Evolutionary conservation across 2,797 vertebrate species (phyloP), one percentile per base, ranked within the genome.

Genomic region (Fistularia tabacaria): DNA sequence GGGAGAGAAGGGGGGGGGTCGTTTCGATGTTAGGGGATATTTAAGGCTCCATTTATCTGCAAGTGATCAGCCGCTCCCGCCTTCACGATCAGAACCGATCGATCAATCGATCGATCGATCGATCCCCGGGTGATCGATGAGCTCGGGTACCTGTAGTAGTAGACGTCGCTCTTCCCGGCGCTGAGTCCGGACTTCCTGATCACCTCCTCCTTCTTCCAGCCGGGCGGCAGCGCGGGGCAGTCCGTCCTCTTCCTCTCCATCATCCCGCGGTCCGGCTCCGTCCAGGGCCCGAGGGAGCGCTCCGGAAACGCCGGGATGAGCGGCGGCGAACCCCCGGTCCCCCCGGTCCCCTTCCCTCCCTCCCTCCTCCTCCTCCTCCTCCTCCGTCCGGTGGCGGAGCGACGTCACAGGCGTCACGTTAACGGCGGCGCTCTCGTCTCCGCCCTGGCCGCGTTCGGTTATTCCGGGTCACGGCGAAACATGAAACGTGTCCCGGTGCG

Each of bases 141-240:
- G 47, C 38, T 37, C 9, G 45, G 7, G 15, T 80, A 88, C 86
- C 86, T 88, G 84, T 87, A 88, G 58, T 86, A 88, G 76, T 86
- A 88, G 57, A 87, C 75, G 69, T 85, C 82, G 66, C 80, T 84
- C 73, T 85, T 84, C 38, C 84, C 82, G 52, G 95, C 95, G 73
- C 94, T 97, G 65, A 98, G 92, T 51, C 95, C 95, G 69, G 95
- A 97, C 88, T 98, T 98, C 87, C 95, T 92, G 92, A 95, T 97
- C 83, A 97, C 95, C 87, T 97, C 95, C 85, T 97, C 95, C 80
- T 96, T 97, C 90, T 94, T 97, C 95, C 95, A 97, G 50, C 95
- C 94, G 69, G 93, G 90, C 43, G 95, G 95, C 76, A 97, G 87
- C 62, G 93, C 94, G 57, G 94, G 92, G 79, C 94, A 98, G 55